Conservation (phyloP, 2,113 vertebrate species). For the Limnothrissa miodon region DNA sequence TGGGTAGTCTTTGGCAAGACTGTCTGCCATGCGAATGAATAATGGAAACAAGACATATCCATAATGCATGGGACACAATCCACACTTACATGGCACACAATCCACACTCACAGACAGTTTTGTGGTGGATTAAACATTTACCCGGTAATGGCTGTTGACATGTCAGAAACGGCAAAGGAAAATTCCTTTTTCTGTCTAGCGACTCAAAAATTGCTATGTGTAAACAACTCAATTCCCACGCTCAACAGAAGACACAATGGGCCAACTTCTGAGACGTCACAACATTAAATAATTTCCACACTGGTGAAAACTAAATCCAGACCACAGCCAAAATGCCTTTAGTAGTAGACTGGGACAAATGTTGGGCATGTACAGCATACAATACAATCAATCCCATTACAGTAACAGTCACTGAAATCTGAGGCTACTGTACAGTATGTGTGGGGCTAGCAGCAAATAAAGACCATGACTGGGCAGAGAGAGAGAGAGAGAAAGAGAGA, state of each 20-base stretch:
- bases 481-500: neutral
- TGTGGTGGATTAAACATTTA: neutral
- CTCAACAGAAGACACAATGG: neutral
- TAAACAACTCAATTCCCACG: neutral
- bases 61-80: constrained; percentile 19
- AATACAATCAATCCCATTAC: constrained; percentile 33
- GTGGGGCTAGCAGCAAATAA: neutral
- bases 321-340: constrained; percentile 5
- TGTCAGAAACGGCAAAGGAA: neutral
- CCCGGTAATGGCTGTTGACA: constrained; percentile 7
- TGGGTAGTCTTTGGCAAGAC: neutral
- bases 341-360: constrained; percentile 18
- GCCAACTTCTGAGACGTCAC: neutral
- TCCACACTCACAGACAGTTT: constrained; percentile 1
- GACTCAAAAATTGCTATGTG: neutral
- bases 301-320: neutral
- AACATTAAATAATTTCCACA: neutral
- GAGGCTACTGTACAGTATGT: constrained; percentile 29
- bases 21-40: constrained; percentile 27
- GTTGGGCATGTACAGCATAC: neutral
- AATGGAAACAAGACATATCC: constrained; percentile 18
- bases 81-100: constrained; percentile 10
- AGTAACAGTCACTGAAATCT: constrained; percentile 32
- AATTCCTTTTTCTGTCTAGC: neutral
- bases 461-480: neutral